Base-by-base conservation (phyloP, 2,888 invertebrate genomes). In the Parnassius glacialis region DNA sequence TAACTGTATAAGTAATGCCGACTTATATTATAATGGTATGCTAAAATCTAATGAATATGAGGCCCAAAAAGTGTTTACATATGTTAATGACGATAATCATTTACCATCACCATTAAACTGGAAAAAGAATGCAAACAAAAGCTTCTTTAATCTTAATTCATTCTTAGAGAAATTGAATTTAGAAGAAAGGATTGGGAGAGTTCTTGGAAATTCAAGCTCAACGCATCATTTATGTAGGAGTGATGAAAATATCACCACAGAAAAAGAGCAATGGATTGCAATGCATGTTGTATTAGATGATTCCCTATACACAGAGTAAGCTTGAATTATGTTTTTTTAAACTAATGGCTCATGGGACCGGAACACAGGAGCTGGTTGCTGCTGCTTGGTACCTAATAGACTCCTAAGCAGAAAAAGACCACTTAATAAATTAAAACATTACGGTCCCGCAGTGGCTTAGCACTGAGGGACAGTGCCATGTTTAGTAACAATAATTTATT, bases 1-100 rank as follows among this genome's bases (percentile, higher is more conserved):
- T 51, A 94, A 95, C 73, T 96, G 95, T 69, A 70, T 85, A 0
- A 93, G 93, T 1, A 93, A 94, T 13, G 74, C 84, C n/a, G 94
- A 95, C 57, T 60, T 83, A 43, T 72, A 71, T 34, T 85, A 88
- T 60, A 72, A 85, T 67, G 79, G 84, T 34, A 68, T 72, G 34
- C 68, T 87, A 55, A 76, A 78, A 62, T 73, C 92, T 2, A 74
- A 79, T 10, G 80, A 88, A 10, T 71, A 71, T 66, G 74, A 64
- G 74, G 79, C 70, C 69, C 79, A 68, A 69, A 90, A 71, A 85
- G 79, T 75, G 65, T 95, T 93, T 68, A 93, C 94, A 1, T 94
- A 94, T 68, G 84, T 93, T 1, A 78, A 94, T 66, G 89, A 92
- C 10, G 95, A 95, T 73, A 83, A 86, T 47, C 92, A 90, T 68